Percentiles rank a stretch among this genome's conserved stretches.
phyloP scores from a whole-genome alignment of 2,797 vertebrate genomes.

The Carduelis carduelis region DNA sequence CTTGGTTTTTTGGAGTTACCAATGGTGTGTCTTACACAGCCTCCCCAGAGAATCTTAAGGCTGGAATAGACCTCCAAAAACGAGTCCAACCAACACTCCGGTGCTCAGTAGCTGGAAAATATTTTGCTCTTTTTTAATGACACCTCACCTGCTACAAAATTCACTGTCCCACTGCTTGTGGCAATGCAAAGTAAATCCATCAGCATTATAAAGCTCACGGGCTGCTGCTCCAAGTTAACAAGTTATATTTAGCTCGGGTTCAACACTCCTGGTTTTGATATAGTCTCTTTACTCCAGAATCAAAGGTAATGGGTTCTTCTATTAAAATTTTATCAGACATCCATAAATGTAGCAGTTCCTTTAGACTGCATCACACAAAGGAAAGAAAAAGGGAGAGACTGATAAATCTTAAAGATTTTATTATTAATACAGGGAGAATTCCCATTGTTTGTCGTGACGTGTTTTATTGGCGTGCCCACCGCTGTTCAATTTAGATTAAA shows the following conservation, averaged over 20 bases:
- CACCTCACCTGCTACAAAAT: neutral
- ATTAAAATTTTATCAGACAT: constrained; percentile 77
- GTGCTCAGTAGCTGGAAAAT: neutral
- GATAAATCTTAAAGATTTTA: constrained; percentile 76
- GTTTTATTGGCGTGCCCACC: constrained; percentile 65
- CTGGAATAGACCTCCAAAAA: neutral
- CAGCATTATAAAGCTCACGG: neutral
- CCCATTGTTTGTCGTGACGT: constrained; percentile 68
- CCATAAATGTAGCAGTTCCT: constrained; percentile 72
- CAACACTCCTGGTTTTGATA: constrained; percentile 58
- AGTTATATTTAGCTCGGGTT: constrained; percentile 52
- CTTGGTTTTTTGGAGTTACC: rapidly evolving
- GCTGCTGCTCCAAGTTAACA: neutral
- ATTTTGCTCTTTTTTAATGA: neutral
- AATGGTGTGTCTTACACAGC: rapidly evolving
- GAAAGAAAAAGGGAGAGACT: constrained; percentile 53
- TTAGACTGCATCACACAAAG: constrained; percentile 61
- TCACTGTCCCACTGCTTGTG: neutral
- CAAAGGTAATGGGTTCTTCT: constrained; percentile 72
- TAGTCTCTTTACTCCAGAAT: constrained; percentile 59
- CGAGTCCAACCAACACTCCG: neutral
- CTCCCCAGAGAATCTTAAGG: neutral
- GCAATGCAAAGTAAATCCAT: constrained; percentile 9
- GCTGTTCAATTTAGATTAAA: constrained; percentile 72
- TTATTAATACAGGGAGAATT: constrained; percentile 75